These are phyloP conservation scores for Lasioglossum calceatum DNA, from an alignment of 2,888 invertebrate species.

Conservation along the genomic window DNA sequence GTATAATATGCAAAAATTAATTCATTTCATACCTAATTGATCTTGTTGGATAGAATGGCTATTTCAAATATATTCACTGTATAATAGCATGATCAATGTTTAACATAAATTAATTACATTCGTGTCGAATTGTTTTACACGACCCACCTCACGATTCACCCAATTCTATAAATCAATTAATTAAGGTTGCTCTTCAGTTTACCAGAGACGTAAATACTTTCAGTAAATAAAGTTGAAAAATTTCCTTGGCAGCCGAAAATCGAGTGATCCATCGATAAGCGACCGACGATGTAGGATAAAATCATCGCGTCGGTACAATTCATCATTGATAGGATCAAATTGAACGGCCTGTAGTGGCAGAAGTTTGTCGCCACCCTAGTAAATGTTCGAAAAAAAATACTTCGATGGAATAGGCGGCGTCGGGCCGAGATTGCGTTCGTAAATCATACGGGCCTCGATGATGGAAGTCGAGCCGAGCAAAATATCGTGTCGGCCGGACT, in stretches of 20 bases:
- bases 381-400: background rate
- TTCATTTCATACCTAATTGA: background rate
- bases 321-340: background rate
- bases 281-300: background rate
- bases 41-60: background rate
- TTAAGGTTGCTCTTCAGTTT: background rate
- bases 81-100: background rate
- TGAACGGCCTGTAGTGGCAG: background rate
- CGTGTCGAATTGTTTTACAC: background rate
- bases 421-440: background rate
- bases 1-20: background rate
- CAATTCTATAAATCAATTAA: background rate
- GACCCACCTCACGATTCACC: background rate
- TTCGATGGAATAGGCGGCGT: background rate
- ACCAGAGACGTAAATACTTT: background rate
- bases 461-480: slow-evolving; percentile 1
- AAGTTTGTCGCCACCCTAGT: background rate
- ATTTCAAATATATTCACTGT: background rate
- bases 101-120: background rate
- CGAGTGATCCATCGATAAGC: background rate
- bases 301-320: background rate
- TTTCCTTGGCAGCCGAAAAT: background rate
- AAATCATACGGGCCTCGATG: background rate
- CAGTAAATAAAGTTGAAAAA: background rate
- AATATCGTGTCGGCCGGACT: slow-evolving; percentile 29